phyloP scores from a whole-genome alignment of 2,113 vertebrate genomes.

The Mastomys natalensis region DNA sequence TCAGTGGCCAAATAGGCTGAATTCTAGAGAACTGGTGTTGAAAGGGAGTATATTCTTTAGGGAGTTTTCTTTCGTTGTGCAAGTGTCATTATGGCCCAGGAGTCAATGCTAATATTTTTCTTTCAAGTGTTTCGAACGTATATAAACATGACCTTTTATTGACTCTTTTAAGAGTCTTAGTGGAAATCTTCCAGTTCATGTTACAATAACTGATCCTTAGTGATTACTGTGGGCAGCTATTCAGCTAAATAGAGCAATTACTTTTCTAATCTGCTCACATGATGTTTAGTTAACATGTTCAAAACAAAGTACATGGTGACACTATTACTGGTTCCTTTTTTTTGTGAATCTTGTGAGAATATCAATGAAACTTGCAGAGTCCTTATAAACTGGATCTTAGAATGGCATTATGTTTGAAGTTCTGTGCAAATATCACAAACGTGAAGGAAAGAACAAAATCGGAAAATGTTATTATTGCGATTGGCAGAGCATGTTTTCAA shows the following conservation, averaged over 20 bases:
- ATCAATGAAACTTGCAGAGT: background rate
- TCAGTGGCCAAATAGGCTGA: slow-evolving; percentile 10
- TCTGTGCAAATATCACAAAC: slow-evolving; percentile 60
- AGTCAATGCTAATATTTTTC: slow-evolving; percentile 79
- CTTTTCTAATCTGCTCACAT: slow-evolving; percentile 69
- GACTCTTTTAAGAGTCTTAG: slow-evolving; percentile 74
- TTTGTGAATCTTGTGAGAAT: slow-evolving; percentile 58
- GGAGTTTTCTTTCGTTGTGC: slow-evolving; percentile 44
- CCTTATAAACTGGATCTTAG: slow-evolving; percentile 50
- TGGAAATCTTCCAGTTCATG: slow-evolving; percentile 71
- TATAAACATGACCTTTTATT: slow-evolving; percentile 79
- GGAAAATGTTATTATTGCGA: slow-evolving; percentile 54
- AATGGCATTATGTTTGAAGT: slow-evolving; percentile 59
- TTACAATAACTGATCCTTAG: slow-evolving; percentile 72
- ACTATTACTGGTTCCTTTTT: slow-evolving; percentile 59
- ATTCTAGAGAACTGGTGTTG: background rate
- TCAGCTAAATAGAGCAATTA: slow-evolving; percentile 70
- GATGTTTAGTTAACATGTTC: slow-evolving; percentile 71
- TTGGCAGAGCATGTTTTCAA: slow-evolving; percentile 34
- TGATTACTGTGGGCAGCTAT: slow-evolving; percentile 73
- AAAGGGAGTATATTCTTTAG: slow-evolving; percentile 27
- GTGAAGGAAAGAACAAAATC: slow-evolving; percentile 28
- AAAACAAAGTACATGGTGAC: slow-evolving; percentile 62
- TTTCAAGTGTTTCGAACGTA: slow-evolving; percentile 72
- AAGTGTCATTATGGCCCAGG: slow-evolving; percentile 37